These are phyloP conservation scores for Aproaerema taeniolella DNA, from an alignment of 2,888 invertebrate genomes.

Conservation along the genomic window DNA sequence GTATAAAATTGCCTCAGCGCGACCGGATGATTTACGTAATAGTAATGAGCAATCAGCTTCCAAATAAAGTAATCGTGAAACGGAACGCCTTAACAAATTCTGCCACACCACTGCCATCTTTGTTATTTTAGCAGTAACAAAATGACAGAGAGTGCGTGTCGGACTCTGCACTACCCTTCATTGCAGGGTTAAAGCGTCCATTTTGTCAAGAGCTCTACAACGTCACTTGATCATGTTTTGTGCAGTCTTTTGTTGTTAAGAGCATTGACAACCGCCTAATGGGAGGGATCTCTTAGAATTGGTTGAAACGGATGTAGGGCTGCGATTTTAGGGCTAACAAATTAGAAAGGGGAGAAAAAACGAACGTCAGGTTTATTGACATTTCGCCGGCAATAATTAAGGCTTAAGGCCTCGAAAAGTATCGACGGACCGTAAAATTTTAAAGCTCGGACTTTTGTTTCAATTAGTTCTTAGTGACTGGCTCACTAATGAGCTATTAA, in stretches of 20 bases:
- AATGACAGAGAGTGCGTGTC: conserved; percentile 51
- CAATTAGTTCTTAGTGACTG: conserved; percentile 44
- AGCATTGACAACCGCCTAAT: no score
- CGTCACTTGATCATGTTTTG: background rate
- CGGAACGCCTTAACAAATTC: conserved; percentile 32
- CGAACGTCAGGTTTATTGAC: conserved; percentile 70
- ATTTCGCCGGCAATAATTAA: conserved; percentile 69
- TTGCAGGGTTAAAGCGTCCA: conserved; percentile 49
- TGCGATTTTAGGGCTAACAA: conserved; percentile 70
- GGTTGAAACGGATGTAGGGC: conserved; percentile 40
- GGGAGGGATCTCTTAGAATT: conserved; percentile 26
- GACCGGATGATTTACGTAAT: no score
- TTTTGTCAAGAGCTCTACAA: conserved; percentile 28
- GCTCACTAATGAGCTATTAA: conserved; percentile 32
- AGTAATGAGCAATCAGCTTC: no score
- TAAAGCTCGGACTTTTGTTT: conserved; percentile 51
- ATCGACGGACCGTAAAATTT: conserved; percentile 61
- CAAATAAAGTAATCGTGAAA: no score
- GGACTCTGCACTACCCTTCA: conserved; percentile 63
- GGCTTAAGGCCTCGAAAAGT: conserved; percentile 55
- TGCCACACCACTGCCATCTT: conserved; percentile 38
- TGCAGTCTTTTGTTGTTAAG: no score
- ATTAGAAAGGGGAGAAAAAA: conserved; percentile 69
- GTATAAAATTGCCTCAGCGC: no score
- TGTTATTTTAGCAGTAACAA: conserved; percentile 35